Conservation (phyloP, 2,113 vertebrate genomes). For the Takifugu bimaculatus region DNA sequence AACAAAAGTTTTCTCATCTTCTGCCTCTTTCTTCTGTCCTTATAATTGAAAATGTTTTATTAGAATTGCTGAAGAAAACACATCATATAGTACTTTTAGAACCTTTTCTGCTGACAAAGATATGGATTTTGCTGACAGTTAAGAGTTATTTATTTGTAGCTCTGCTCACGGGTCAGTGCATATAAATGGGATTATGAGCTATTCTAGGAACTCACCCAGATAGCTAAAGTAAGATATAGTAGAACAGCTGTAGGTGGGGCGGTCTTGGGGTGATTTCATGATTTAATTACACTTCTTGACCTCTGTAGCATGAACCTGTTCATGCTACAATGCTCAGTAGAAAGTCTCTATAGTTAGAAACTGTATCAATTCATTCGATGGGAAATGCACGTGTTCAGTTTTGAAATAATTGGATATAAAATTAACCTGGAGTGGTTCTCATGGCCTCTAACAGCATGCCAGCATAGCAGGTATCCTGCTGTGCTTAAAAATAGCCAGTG, state of each 20-base stretch:
- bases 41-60: neutral
- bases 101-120: conserved; percentile 32
- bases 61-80: neutral
- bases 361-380: neutral
- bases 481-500: conserved; percentile 70
- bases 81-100: neutral
- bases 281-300: conserved; percentile 42
- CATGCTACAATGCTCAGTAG: neutral
- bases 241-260: conserved; percentile 58
- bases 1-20: neutral
- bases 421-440: conserved; percentile 3
- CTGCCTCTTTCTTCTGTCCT: too few relatives aligned
- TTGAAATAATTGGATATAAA: neutral
- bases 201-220: conserved; percentile 68
- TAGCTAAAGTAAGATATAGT: conserved; percentile 60
- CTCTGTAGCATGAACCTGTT: conserved; percentile 8
- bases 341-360: neutral
- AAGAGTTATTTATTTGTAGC: conserved; percentile 45
- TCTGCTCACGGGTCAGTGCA: conserved; percentile 52
- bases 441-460: conserved; percentile 17
- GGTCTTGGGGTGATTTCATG: conserved; percentile 22
- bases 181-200: conserved; percentile 70
- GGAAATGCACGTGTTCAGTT: neutral
- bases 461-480: conserved; percentile 29
- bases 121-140: conserved; percentile 25